These are phyloP conservation scores for Lordiphosa fenestrarum DNA, from an alignment of 2,888 invertebrate species.

Conservation along the genomic window DNA sequence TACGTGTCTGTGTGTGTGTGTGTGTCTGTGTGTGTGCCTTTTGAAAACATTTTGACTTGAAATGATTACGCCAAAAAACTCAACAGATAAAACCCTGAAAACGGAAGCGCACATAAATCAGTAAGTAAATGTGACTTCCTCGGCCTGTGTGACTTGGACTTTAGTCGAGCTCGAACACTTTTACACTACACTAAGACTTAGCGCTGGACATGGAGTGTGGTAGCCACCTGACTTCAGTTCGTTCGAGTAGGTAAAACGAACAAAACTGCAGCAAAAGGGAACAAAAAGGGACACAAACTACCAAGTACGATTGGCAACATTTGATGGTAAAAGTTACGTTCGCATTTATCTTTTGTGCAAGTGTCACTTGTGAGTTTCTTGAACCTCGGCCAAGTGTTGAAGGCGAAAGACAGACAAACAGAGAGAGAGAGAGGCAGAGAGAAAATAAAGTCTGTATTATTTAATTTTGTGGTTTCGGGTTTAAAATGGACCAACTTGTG, in stretches of 20 bases:
- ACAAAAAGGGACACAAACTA: slow-evolving; percentile 20
- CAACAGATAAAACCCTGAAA: slow-evolving; percentile 62
- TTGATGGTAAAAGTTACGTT: slow-evolving; percentile 72
- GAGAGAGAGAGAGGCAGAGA: background rate
- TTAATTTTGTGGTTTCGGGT: background rate
- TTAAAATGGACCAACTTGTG: slow-evolving; percentile 26
- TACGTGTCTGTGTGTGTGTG: slow-evolving; percentile 12
- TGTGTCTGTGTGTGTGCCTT: slow-evolving; percentile 19
- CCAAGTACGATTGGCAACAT: slow-evolving; percentile 68
- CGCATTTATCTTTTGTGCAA: slow-evolving; percentile 71
- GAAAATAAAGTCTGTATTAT: slow-evolving; percentile 1
- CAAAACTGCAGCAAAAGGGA: slow-evolving; percentile 27
- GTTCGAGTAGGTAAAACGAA: background rate
- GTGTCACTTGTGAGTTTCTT: slow-evolving; percentile 74
- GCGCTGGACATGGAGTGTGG: slow-evolving; percentile 1
- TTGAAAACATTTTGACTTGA: slow-evolving; percentile 66
- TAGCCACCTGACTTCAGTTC: slow-evolving; percentile 1
- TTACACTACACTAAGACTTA: slow-evolving; percentile 24
- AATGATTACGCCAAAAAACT: slow-evolving; percentile 72
- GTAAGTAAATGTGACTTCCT: slow-evolving; percentile 68
- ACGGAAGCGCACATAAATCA: slow-evolving; percentile 68
- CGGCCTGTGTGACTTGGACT: slow-evolving; percentile 24
- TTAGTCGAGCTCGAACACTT: slow-evolving; percentile 44
- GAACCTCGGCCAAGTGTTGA: slow-evolving; percentile 67
- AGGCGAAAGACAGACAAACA: slow-evolving; percentile 11